Percentiles rank a stretch among this genome's conserved stretches.
Evolutionary conservation across 2,113 vertebrate species (phyloP).

Genomic region (Chamaea fasciata): DNA sequence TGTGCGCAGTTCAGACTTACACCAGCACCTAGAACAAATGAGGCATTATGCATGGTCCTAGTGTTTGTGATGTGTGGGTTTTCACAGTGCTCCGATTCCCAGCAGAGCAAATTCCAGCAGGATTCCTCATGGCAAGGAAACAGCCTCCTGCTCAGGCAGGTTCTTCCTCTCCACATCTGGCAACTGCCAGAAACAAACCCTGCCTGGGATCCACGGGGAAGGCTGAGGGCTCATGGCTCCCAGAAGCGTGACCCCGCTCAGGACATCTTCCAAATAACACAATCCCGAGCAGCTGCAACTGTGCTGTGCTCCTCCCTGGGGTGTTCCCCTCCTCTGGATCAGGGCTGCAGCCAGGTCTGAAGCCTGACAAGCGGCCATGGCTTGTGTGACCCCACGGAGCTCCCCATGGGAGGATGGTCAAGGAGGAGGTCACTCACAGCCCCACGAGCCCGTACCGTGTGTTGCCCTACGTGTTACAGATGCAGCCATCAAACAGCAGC

Average conservation of each 20-base stretch:
- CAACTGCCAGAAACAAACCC: neutral
- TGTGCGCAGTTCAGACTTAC: neutral
- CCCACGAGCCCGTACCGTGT: accelerated
- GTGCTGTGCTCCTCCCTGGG: neutral
- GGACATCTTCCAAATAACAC: neutral
- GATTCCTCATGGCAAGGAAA: neutral
- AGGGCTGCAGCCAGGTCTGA: neutral
- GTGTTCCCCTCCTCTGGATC: neutral
- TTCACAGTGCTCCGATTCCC: neutral
- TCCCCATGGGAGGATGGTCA: accelerated
- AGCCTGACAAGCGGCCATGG: neutral
- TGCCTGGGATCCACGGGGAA: neutral
- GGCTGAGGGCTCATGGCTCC: neutral
- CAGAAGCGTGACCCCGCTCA: neutral
- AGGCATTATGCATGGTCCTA: neutral
- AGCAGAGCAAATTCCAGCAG: neutral
- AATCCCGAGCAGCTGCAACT: constrained; percentile 9
- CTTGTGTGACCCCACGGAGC: neutral
- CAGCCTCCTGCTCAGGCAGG: neutral
- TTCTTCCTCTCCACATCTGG: neutral
- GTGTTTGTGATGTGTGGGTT: accelerated
- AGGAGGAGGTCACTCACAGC: neutral
- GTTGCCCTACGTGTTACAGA: accelerated
- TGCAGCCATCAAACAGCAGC: neutral
- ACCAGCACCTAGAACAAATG: neutral